These are phyloP conservation scores for Fratercula arctica DNA, from an alignment of 2,797 vertebrate species.

Conservation along the genomic window DNA sequence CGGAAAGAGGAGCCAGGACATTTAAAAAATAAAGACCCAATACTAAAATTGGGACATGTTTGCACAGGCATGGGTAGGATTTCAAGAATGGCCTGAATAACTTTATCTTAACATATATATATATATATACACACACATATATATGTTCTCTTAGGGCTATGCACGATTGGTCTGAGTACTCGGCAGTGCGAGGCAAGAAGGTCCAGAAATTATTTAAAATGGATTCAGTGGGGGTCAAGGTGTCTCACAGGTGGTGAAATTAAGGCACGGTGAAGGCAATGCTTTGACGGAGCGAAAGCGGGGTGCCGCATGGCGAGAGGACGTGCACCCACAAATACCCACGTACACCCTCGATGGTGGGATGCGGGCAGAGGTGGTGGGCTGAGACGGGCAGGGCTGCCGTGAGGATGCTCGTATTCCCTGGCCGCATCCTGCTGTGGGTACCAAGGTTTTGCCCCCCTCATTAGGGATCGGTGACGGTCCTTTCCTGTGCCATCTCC, in stretches of 20 bases:
- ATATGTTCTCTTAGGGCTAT: no score
- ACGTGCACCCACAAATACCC: neutral
- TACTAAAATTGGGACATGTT: neutral
- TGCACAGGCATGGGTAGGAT: neutral
- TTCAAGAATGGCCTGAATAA: neutral
- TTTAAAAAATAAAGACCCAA: fast-evolving
- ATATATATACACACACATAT: no score
- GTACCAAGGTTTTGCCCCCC: neutral
- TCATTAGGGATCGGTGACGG: fast-evolving
- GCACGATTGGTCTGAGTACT: neutral
- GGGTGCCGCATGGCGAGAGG: neutral
- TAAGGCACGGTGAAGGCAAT: neutral
- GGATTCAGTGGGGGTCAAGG: neutral
- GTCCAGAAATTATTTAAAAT: neutral
- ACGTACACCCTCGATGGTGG: fast-evolving
- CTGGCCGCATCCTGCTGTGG: fast-evolving
- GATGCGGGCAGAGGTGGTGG: neutral
- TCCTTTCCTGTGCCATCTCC: neutral
- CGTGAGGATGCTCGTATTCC: fast-evolving
- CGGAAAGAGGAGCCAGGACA: neutral
- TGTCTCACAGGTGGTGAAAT: neutral
- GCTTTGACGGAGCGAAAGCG: neutral
- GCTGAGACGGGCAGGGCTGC: neutral
- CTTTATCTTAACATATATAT: no score
- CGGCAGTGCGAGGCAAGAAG: neutral